Evolutionary conservation across 2,113 vertebrate species (phyloP), one percentile per base, ranked within the genome.

Genomic region (Podiceps cristatus): DNA sequence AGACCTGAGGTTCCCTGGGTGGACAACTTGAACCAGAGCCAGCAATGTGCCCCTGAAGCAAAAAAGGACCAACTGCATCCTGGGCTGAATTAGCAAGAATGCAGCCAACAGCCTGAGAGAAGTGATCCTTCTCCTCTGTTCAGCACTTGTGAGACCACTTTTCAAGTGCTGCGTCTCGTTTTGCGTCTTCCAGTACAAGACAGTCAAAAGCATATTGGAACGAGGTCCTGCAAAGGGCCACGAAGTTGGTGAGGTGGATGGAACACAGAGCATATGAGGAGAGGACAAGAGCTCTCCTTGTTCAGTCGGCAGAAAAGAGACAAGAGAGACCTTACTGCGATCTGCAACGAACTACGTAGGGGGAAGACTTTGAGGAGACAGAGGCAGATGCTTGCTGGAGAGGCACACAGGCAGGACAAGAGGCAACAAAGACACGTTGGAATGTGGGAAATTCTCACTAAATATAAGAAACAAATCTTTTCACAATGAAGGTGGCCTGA

Each of bases 161-260:
- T 40, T 27, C 55, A 50, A 19, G 44, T 5, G 24, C 60, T 52
- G 35, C 9, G 15, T 60, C 49, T 27, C 3, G 0, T 27, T 49
- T 42, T 25, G 13, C 29, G 37, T 45, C 23, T 45, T 15, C 0
- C 8, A 31, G 29, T 23, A 16, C 27, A 27, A 40, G 35, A 22
- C 1, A 40, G 47, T 28, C 0, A 2, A 1, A 17, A 11, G 11
- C 3, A 15, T 49, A 20, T 0, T 31, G 53, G 11, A 72, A 62
- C 1, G 47, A 68, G 11, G 24, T 35, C 37, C 59, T 68, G 40
- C n/a, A 69, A 69, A 69, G 11, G 13, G 12, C 17, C 25, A 9
- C 7, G 10, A 47, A 33, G 8, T 5, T 10, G 22, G 1, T 9
- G 35, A 31, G 10, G 0, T 72, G 59, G 53, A 81, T 60, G 31